Evolutionary conservation across 2,797 vertebrate species (phyloP).

Genomic region (Danio choprae): DNA sequence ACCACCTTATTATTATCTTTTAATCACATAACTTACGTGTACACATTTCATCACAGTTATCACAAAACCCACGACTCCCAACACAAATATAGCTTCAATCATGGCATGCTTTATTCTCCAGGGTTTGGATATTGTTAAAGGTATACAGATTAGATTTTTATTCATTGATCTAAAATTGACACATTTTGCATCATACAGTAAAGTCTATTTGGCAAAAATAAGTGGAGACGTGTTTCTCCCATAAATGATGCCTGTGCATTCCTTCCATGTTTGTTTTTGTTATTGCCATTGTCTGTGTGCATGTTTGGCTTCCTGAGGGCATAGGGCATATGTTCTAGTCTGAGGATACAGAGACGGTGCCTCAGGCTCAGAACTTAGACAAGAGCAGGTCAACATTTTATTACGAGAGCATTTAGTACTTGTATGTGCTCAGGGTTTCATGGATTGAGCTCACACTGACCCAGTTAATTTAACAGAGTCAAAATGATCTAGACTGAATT

Average conservation of each 20-base stretch:
- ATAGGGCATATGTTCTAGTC: not conserved
- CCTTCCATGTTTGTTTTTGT: slow-evolving; percentile 6
- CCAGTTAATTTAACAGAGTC: not conserved
- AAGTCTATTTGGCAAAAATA: not conserved
- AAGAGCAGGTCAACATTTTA: slow-evolving; percentile 4
- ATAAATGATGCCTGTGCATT: not conserved
- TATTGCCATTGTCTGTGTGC: slow-evolving; percentile 14
- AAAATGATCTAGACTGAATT: not conserved
- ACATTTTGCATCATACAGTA: too few relatives aligned
- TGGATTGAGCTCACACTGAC: not conserved
- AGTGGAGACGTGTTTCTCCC: not conserved
- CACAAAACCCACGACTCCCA: too few relatives aligned
- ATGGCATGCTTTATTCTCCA: too few relatives aligned
- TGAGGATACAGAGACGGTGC: not conserved
- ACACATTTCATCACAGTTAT: too few relatives aligned
- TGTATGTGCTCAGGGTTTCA: not conserved
- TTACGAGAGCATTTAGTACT: not conserved
- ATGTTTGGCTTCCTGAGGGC: slow-evolving; percentile 1
- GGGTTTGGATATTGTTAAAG: too few relatives aligned
- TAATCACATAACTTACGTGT: too few relatives aligned
- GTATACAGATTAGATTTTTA: too few relatives aligned
- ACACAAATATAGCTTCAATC: too few relatives aligned
- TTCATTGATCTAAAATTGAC: too few relatives aligned
- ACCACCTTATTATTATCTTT: too few relatives aligned
- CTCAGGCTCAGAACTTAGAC: not conserved